Conservation (phyloP, 2,797 vertebrate genomes). For the Hephaestus fuliginosus region DNA sequence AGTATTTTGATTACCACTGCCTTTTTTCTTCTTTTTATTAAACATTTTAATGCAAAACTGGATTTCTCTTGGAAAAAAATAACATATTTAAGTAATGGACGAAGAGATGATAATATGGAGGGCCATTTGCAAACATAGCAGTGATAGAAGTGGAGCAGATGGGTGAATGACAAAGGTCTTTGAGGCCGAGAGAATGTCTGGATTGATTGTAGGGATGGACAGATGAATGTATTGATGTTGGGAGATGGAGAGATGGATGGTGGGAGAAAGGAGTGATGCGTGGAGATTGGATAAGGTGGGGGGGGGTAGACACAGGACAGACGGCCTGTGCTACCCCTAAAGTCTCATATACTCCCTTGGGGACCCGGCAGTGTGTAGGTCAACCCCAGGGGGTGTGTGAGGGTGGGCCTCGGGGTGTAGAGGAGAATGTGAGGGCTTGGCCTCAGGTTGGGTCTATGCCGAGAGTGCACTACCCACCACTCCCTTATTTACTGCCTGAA, state of each 20-base stretch:
- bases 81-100: not conserved
- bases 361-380: conserved; percentile 63
- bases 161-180: conserved; percentile 59
- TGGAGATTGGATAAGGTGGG: conserved; percentile 8
- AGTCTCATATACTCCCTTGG: conserved; percentile 62
- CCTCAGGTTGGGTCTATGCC: conserved; percentile 57
- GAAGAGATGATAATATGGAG: conserved; percentile 18
- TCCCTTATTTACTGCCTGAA: conserved; percentile 80
- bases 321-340: conserved; percentile 59
- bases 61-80: conserved; percentile 2
- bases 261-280: conserved; percentile 48
- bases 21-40: not conserved
- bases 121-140: conserved; percentile 2
- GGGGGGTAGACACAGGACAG: conserved; percentile 68
- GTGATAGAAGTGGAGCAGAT: conserved; percentile 60
- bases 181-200: conserved; percentile 25
- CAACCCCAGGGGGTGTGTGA: conserved; percentile 63
- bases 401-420: conserved; percentile 61
- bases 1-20: not conserved
- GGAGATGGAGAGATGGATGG: conserved; percentile 55
- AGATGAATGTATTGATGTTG: conserved; percentile 63
- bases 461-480: conserved; percentile 52
- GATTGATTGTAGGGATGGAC: conserved; percentile 47
- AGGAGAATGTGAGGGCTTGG: conserved; percentile 70
- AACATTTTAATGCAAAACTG: not conserved